These are phyloP conservation scores for Dallia pectoralis DNA, from an alignment of 2,797 vertebrate species.

Conservation along the genomic window DNA sequence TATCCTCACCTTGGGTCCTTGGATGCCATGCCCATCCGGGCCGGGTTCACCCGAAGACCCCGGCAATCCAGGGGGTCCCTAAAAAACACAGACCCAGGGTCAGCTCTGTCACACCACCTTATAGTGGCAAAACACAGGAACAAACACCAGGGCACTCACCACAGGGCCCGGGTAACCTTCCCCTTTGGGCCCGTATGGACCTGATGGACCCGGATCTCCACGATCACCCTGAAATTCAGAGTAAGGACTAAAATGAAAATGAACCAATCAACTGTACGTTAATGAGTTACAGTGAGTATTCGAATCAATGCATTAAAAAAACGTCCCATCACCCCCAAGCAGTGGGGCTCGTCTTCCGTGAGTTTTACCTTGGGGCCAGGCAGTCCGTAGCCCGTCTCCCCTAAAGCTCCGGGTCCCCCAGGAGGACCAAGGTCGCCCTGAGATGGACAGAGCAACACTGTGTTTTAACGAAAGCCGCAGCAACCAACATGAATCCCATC, in stretches of 20 bases:
- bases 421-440: constrained; percentile 84
- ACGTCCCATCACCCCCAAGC: too few relatives aligned
- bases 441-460: constrained; percentile 29
- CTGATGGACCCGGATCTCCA: constrained; percentile 75
- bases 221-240: constrained; percentile 75
- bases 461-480: not conserved
- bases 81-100: constrained; percentile 8
- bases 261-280: constrained; percentile 14
- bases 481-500: not conserved
- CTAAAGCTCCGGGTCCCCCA: constrained; percentile 79
- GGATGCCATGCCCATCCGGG: constrained; percentile 78
- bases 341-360: too few relatives aligned
- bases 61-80: constrained; percentile 84
- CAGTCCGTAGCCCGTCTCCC: constrained; percentile 87
- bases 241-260: not conserved
- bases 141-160: constrained; percentile 63
- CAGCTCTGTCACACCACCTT: not conserved
- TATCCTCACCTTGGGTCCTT: constrained; percentile 82
- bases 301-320: not conserved
- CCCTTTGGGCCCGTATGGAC: constrained; percentile 85
- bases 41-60: constrained; percentile 82
- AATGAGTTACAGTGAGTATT: constrained; percentile 3
- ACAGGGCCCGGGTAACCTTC: constrained; percentile 82
- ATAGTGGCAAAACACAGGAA: not conserved
- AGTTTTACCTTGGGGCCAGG: constrained; percentile 85